Evolutionary conservation across 2,888 invertebrate species (phyloP), one percentile per base, ranked within the genome.

Genomic region (Dorcus hopei): DNA sequence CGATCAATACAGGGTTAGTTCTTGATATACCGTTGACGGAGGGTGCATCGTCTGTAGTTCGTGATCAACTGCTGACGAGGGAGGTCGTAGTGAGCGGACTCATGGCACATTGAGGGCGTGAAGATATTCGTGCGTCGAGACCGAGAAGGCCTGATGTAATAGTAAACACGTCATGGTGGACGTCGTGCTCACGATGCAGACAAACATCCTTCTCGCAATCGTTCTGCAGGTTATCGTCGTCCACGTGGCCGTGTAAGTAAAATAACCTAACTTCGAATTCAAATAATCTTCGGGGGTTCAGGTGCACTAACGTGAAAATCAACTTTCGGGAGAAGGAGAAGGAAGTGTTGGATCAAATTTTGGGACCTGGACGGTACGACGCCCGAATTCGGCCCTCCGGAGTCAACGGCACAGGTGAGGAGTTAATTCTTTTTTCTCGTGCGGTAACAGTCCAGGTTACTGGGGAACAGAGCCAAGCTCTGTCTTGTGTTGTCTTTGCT

Each of bases 271-370:
- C 23, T 45, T 16, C 11, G 38, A 26, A 33, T 49, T 49, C 19
- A 58, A 33, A 33, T 33, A 33, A 33, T 33, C 26, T 33, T 6
- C 26, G 26, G 26, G 6, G 26, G 74, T 76, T 64, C 82, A 91
- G 91, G 85, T 89, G 89, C 81, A 85, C 86, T 82, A 87, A 86
- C 80, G 86, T 83, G 75, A 91, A 89, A 83, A 88, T 91, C 79
- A 95, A 95, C 85, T 94, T 92, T 83, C 87, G 95, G 72, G 93
- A 93, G 83, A 93, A 91, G 81, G 95, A 95, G 82, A 95, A 95
- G 80, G 90, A 93, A 81, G 93, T 95, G 73, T 83, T 95, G 80
- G 95, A 95, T 81, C 89, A 91, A 82, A 95, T 95, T 80, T 85
- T 95, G 75, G 94, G 94, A 65, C 91, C 91, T 63, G 91, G 91